Conservation (phyloP, 2,888 invertebrate genomes). For the Parelbella ahira region DNA sequence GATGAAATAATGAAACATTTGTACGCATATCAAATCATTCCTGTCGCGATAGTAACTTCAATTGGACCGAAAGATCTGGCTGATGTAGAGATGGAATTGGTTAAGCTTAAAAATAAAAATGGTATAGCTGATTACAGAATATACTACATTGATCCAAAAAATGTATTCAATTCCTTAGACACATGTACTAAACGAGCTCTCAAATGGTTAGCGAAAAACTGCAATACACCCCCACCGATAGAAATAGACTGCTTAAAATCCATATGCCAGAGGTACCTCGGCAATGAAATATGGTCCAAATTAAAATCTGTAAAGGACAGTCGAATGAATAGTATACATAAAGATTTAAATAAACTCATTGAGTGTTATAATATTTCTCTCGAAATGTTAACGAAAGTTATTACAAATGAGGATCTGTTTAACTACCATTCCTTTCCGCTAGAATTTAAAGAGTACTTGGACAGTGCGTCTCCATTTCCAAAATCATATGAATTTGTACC, state of each 20-base stretch:
- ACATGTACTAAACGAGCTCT: conserved; percentile 57
- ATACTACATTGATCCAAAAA: conserved; percentile 47
- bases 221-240: conserved; percentile 70
- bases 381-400: conserved; percentile 79
- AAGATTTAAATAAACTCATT: conserved; percentile 80
- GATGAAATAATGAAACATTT: conserved; percentile 52
- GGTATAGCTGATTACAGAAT: conserved; percentile 60
- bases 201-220: conserved; percentile 75
- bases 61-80: conserved; percentile 39
- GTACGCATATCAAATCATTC: conserved; percentile 63
- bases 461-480: conserved; percentile 74
- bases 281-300: conserved; percentile 82
- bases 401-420: conserved; percentile 80
- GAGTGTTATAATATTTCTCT: conserved; percentile 85
- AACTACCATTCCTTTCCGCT: conserved; percentile 83
- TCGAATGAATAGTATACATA: conserved; percentile 65
- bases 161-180: conserved; percentile 50
- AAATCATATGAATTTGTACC: conserved; percentile 85
- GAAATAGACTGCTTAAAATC: conserved; percentile 80
- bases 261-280: conserved; percentile 79
- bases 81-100: conserved; percentile 44
- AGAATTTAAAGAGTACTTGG: conserved; percentile 81
- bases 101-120: conserved; percentile 44
- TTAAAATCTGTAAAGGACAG: conserved; percentile 59
- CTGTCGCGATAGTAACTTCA: conserved; percentile 61